Evolutionary conservation across 2,797 vertebrate species (phyloP).

Genomic region (Pterois miles): DNA sequence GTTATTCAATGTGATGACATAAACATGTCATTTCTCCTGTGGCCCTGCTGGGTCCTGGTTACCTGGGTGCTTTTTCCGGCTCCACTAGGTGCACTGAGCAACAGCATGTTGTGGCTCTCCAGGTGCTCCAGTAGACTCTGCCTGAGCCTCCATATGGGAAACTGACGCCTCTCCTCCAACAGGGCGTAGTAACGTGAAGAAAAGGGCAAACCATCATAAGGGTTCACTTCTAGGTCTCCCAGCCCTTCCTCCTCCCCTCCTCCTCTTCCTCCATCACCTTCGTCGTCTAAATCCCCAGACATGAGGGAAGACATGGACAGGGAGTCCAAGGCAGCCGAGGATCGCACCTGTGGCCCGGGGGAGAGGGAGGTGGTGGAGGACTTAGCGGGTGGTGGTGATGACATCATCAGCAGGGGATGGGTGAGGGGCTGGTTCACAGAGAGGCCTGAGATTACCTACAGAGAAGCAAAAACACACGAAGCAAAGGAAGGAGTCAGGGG

Average conservation of each 20-base stretch:
- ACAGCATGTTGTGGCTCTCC: conserved; percentile 86
- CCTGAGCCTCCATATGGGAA: conserved; percentile 88
- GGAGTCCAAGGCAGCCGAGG: conserved; percentile 66
- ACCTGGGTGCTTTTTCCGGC: conserved; percentile 95
- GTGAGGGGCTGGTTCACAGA: conserved; percentile 24
- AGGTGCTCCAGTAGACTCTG: conserved; percentile 89
- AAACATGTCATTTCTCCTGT: not conserved
- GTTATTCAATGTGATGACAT: too few relatives aligned
- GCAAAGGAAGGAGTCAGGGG: not conserved
- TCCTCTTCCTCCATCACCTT: conserved; percentile 41
- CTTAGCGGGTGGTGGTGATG: conserved; percentile 57
- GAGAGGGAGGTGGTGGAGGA: conserved; percentile 4
- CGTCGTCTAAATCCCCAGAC: conserved; percentile 79
- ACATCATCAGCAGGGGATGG: conserved; percentile 53
- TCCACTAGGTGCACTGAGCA: conserved; percentile 88
- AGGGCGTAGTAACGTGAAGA: conserved; percentile 93
- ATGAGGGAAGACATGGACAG: conserved; percentile 82
- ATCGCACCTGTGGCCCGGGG: not conserved
- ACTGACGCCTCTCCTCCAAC: conserved; percentile 83
- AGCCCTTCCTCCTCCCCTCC: conserved; percentile 60
- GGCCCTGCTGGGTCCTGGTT: not conserved
- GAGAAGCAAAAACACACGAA: not conserved
- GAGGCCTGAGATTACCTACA: conserved; percentile 67
- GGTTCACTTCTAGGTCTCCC: conserved; percentile 92
- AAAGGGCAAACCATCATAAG: conserved; percentile 94